Conservation (phyloP, 2,113 vertebrate species). For the Taxidea taxus region DNA sequence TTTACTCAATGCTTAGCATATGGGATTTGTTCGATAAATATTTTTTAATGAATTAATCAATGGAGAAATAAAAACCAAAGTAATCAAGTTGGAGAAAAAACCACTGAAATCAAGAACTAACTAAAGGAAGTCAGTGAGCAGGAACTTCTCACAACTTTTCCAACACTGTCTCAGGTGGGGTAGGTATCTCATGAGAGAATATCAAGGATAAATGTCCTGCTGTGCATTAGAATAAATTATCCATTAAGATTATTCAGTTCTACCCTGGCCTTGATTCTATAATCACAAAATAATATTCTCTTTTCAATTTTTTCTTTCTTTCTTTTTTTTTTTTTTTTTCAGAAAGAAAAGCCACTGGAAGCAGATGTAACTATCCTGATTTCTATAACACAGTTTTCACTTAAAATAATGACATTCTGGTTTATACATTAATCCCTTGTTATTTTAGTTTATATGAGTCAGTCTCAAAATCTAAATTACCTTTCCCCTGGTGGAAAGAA, state of each 20-base stretch:
- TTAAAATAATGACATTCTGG: background rate
- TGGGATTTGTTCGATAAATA: background rate
- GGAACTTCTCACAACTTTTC: background rate
- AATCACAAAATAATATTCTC: background rate
- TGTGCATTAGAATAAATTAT: background rate
- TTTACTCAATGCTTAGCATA: background rate
- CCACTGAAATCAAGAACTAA: background rate
- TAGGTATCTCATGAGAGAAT: background rate
- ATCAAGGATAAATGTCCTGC: background rate
- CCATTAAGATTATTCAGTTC: background rate
- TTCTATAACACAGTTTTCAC: background rate
- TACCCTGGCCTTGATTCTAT: background rate
- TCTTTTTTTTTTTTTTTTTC: background rate
- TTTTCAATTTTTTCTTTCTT: background rate
- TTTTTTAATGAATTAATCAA: slow-evolving; percentile 9
- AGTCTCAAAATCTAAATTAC: background rate
- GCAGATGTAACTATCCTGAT: background rate
- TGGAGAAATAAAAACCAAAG: background rate
- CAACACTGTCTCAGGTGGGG: fast-evolving
- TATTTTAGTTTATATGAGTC: background rate
- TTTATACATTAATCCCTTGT: background rate
- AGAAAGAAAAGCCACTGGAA: background rate
- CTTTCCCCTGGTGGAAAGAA: background rate
- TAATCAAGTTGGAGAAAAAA: background rate
- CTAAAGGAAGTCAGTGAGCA: background rate